Conservation (phyloP, 2,888 invertebrate genomes). For the Ochropleura plecta region DNA sequence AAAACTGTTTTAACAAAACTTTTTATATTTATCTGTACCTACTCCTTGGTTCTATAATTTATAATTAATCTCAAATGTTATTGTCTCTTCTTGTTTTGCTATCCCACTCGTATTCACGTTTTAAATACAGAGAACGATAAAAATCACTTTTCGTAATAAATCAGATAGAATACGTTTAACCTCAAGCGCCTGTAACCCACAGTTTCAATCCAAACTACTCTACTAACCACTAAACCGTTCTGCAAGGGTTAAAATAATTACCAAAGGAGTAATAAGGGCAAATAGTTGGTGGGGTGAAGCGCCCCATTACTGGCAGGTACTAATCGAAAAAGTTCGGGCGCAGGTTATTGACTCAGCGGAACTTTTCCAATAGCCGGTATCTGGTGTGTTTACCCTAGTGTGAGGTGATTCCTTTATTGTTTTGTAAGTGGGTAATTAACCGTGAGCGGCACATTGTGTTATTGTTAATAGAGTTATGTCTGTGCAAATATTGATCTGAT, state of each 20-base stretch:
- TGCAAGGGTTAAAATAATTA: conserved; percentile 69
- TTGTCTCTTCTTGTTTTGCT: no score
- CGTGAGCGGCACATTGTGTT: conserved; percentile 40
- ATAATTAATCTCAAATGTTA: no score
- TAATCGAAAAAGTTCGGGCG: conserved; percentile 77
- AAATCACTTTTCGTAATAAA: no score
- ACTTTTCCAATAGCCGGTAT: conserved; percentile 76
- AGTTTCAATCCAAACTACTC: conserved; percentile 61
- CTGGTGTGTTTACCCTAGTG: conserved; percentile 64
- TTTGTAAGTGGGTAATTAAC: conserved; percentile 64
- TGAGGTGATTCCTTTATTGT: conserved; percentile 66
- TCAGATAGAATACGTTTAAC: background rate
- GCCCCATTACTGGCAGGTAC: conserved; percentile 76
- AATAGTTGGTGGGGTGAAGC: conserved; percentile 71
- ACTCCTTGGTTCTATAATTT: no score
- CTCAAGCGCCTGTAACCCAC: conserved; percentile 26
- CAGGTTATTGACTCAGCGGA: conserved; percentile 76
- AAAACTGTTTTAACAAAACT: no score
- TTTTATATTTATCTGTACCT: no score
- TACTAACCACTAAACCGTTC: conserved; percentile 56
- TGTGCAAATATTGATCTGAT: background rate
- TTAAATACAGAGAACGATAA: background rate
- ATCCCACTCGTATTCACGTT: no score
- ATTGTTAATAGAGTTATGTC: background rate
- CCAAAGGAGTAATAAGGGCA: conserved; percentile 66